These are phyloP conservation scores for Pongo pygmaeus DNA, from an alignment of 2,113 vertebrate genomes.

Conservation along the genomic window DNA sequence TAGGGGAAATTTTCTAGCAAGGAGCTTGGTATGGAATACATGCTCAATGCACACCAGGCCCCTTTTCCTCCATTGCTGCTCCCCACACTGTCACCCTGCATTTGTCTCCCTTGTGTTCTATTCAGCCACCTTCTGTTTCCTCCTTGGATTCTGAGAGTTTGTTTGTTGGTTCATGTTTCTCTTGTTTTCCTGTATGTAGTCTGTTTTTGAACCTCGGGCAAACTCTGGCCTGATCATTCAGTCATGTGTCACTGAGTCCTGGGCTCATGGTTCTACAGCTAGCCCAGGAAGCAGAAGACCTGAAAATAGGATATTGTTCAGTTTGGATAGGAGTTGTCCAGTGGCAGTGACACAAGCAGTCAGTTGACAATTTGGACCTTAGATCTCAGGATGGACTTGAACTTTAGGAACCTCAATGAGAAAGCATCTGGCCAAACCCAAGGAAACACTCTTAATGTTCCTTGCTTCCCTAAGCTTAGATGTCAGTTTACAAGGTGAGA, in stretches of 20 bases:
- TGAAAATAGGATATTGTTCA: neutral
- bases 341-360: neutral
- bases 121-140: neutral
- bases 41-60: too few species aligned
- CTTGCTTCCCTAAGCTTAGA: neutral
- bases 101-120: neutral
- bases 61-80: neutral
- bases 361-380: neutral
- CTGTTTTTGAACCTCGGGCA: neutral
- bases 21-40: neutral
- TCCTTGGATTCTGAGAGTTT: neutral
- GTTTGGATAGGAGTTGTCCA: neutral
- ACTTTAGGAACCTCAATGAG: neutral
- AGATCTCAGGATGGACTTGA: neutral
- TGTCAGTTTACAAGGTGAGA: neutral
- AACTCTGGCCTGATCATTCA: neutral
- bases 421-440: neutral
- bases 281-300: neutral
- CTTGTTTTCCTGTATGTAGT: neutral
- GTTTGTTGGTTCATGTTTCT: neutral
- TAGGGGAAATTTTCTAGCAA: neutral
- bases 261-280: neutral
- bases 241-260: neutral
- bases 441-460: neutral
- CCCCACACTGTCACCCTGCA: neutral